Conservation (phyloP, 2,888 invertebrate species). For the Xiphydria camelus region DNA sequence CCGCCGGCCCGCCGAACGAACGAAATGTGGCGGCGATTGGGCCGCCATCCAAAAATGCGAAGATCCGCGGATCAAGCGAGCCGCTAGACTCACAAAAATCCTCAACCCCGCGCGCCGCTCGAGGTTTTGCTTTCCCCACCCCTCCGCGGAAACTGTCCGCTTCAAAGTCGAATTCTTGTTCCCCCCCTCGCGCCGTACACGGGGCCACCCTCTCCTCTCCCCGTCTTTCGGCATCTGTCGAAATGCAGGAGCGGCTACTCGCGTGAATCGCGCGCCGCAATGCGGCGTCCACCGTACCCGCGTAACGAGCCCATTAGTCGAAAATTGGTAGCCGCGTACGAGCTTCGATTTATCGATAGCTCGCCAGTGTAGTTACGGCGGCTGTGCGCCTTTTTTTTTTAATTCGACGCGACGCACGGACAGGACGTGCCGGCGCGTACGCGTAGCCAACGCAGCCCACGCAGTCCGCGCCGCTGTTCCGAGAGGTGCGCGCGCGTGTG, state of each 20-base stretch:
- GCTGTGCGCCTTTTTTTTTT: too few relatives aligned
- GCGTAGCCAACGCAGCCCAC: too few relatives aligned
- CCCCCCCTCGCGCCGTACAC: too few relatives aligned
- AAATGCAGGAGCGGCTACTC: background rate
- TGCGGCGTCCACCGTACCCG: slow-evolving; percentile 1
- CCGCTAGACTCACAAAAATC: background rate
- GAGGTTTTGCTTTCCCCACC: too few relatives aligned
- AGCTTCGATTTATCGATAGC: slow-evolving; percentile 29
- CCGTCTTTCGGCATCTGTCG: background rate
- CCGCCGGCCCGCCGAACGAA: slow-evolving; percentile 24
- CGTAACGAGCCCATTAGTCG: slow-evolving; percentile 13
- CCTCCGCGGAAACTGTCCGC: too few relatives aligned
- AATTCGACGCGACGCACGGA: too few relatives aligned
- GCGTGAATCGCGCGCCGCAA: slow-evolving; percentile 3
- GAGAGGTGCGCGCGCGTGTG: too few relatives aligned
- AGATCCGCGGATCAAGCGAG: background rate
- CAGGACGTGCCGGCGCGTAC: too few relatives aligned
- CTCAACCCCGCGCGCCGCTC: too few relatives aligned
- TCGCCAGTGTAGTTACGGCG: too few relatives aligned
- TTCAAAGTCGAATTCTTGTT: background rate
- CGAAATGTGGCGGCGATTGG: slow-evolving; percentile 54
- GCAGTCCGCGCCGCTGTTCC: too few relatives aligned
- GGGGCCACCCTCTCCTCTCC: background rate
- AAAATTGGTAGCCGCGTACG: slow-evolving; percentile 24
- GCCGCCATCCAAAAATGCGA: slow-evolving; percentile 52